Evolutionary conservation across 1,140 invertebrate species (phyloP), one percentile per base, ranked within the genome.

Genomic region (Amphibalanus amphitrite): DNA sequence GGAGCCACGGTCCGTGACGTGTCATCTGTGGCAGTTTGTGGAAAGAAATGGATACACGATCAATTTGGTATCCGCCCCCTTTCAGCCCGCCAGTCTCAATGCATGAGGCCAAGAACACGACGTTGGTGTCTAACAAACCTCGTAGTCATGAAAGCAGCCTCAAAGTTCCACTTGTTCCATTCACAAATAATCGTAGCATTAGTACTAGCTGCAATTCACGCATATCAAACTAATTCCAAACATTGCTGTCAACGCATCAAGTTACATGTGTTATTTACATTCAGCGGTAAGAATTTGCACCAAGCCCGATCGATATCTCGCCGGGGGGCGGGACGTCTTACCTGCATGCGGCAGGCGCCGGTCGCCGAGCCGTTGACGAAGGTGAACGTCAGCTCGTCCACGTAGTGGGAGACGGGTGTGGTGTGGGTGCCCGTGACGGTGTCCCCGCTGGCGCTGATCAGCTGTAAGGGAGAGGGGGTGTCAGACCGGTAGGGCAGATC

Each of bases 351-450:
- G 25, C 65, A 71, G 15, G 65, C 26, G 28, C 59, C 65, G 59
- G 29, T 25, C 10, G 47, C 28, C 4, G 13, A n/a, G n/a, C n/a
- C 47, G 23, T 59, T 20, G 47, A 20, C 17, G 70, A 82, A 81
- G 28, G 75, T 79, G 72, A 82, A 81, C 28, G 75, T 78, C 65
- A 83, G 40, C 70, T 80, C 79, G 78, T 83, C 82, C 26, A 79
- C 75, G 73, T 81, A 83, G 20, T 77, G 71, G 29, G 78, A 75
- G 6, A 76, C 74, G 25, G 82, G 82, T 3, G 81, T 83, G 59
- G 76, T 77, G 70, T 82, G 82, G 3, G 75, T 81, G 28, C 78
- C 80, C 67, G 77, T 77, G 13, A 82, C 69, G 17, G 75, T 74
- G 47, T 75, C 76, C 25, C 72, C 75, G 28, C 72, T 70, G 30